These are phyloP conservation scores for Portevinia maculata DNA, from an alignment of 2,888 invertebrate species.

Conservation along the genomic window DNA sequence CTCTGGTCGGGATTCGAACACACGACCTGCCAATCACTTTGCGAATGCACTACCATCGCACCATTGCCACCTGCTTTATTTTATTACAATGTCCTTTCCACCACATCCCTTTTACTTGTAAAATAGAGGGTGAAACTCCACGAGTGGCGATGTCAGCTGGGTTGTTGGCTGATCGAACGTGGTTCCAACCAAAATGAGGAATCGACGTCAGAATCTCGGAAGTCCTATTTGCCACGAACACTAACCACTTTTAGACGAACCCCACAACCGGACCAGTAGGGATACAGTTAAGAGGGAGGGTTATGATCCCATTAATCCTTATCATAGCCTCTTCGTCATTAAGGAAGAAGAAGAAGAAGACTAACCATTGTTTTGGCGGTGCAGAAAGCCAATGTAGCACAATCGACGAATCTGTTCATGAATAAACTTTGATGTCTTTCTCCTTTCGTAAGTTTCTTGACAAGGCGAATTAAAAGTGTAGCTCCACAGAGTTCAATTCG, in stretches of 20 bases:
- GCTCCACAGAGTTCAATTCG: constrained; percentile 10
- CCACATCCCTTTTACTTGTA: constrained; percentile 36
- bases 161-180: constrained; percentile 52
- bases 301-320: no score
- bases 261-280: no score
- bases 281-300: no score
- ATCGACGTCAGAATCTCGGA: constrained; percentile 54
- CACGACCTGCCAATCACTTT: not conserved
- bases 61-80: not conserved
- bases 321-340: no score
- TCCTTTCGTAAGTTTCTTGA: constrained; percentile 11
- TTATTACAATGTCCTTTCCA: constrained; percentile 35
- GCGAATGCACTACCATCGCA: not conserved
- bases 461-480: constrained; percentile 5
- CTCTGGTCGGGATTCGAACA: no score
- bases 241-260: no score
- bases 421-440: not conserved
- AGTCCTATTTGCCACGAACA: constrained; percentile 60
- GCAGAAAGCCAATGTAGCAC: constrained; percentile 8
- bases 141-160: constrained; percentile 55
- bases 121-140: constrained; percentile 23
- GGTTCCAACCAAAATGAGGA: constrained; percentile 40
- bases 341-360: no score
- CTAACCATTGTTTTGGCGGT: constrained; percentile 2
- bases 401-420: not conserved